These are phyloP conservation scores for Hirudinaria manillensis DNA, from an alignment of 2,888 invertebrate genomes.

Conservation along the genomic window DNA sequence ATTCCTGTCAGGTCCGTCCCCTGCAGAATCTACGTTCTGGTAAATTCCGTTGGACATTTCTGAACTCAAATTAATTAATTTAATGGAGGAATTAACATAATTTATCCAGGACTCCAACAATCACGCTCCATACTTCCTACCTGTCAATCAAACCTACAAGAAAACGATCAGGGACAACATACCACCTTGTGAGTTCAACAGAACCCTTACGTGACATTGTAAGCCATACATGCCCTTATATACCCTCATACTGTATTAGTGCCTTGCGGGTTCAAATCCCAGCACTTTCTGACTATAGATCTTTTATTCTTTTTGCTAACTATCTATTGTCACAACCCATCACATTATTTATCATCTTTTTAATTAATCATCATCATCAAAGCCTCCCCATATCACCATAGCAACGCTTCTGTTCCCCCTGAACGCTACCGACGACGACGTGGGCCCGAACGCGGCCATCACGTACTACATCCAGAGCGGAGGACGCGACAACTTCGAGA, in stretches of 20 bases:
- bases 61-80: background rate
- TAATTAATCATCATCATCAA: too few relatives aligned
- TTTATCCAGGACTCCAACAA: conserved; percentile 30
- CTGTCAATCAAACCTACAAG: background rate
- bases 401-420: background rate
- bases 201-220: too few relatives aligned
- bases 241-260: too few relatives aligned
- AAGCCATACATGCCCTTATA: too few relatives aligned
- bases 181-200: conserved; percentile 22
- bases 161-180: conserved; percentile 27
- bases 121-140: conserved; percentile 23
- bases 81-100: background rate
- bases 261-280: too few relatives aligned
- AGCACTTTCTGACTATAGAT: too few relatives aligned
- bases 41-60: conserved; percentile 12
- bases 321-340: too few relatives aligned
- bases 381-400: background rate
- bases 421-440: conserved; percentile 20
- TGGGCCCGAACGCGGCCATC: background rate
- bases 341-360: too few relatives aligned
- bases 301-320: too few relatives aligned
- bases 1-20: conserved; percentile 2
- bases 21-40: conserved; percentile 15
- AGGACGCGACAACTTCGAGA: background rate
- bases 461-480: background rate